Conservation (phyloP, 2,113 vertebrate species). For the Triplophysa rosa region DNA sequence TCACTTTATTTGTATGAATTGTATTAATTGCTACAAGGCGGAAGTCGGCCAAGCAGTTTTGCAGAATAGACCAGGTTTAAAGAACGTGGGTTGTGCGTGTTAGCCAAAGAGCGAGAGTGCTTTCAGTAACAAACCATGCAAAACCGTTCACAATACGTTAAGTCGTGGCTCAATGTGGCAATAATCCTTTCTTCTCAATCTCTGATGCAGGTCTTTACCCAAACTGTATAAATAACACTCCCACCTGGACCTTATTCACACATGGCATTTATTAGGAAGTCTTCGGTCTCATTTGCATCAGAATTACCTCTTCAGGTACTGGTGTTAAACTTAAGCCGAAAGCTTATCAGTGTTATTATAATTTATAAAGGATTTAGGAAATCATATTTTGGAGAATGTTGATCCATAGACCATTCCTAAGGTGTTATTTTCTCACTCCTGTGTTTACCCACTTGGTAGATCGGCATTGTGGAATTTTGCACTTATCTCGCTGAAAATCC, state of each 20-base stretch:
- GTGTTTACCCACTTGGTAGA: slow-evolving; percentile 71
- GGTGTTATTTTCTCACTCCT: slow-evolving; percentile 65
- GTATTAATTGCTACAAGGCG: neutral
- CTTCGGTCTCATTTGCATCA: slow-evolving; percentile 73
- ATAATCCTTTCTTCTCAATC: slow-evolving; percentile 52
- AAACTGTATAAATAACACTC: slow-evolving; percentile 68
- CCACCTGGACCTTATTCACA: slow-evolving; percentile 72
- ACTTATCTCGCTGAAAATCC: slow-evolving; percentile 69
- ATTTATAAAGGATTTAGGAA: slow-evolving; percentile 74
- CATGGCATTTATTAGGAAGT: slow-evolving; percentile 68
- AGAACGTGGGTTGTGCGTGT: neutral
- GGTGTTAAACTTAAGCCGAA: slow-evolving; percentile 75
- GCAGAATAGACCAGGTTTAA: slow-evolving; percentile 11
- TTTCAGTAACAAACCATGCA: slow-evolving; percentile 57
- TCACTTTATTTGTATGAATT: neutral
- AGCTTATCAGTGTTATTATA: slow-evolving; percentile 76
- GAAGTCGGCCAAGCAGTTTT: neutral
- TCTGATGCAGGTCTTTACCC: slow-evolving; percentile 48
- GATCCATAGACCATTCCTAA: slow-evolving; percentile 66
- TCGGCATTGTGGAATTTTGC: slow-evolving; percentile 65
- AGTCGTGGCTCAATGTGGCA: slow-evolving; percentile 65
- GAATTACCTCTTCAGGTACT: slow-evolving; percentile 71
- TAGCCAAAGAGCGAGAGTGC: slow-evolving; percentile 45
- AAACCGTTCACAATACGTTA: slow-evolving; percentile 68
- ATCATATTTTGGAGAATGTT: slow-evolving; percentile 69